These are phyloP conservation scores for Pavo muticus DNA, from an alignment of 2,113 vertebrate genomes.

Conservation along the genomic window DNA sequence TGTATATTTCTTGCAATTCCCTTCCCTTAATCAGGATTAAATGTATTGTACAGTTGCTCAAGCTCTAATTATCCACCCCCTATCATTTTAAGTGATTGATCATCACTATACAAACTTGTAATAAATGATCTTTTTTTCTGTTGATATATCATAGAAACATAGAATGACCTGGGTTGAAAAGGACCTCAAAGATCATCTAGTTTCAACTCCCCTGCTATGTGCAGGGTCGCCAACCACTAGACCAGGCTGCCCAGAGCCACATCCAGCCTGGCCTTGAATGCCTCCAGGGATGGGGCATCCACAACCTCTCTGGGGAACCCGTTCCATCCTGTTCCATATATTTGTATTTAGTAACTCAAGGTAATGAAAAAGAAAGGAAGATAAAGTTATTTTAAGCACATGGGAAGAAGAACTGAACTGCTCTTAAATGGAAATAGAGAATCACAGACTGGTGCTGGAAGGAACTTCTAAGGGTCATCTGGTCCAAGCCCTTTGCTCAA, in stretches of 20 bases:
- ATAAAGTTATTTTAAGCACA: not conserved
- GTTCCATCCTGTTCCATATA: too few relatives aligned
- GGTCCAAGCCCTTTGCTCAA: not conserved
- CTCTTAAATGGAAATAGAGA: not conserved
- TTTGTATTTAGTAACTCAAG: not conserved
- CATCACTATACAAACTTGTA: not conserved
- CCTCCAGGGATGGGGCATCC: too few relatives aligned
- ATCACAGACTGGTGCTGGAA: not conserved
- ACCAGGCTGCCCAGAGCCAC: too few relatives aligned
- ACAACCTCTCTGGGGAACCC: too few relatives aligned
- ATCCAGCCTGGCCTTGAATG: too few relatives aligned
- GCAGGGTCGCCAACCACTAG: too few relatives aligned
- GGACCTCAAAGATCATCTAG: too few relatives aligned
- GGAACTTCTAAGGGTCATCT: not conserved
- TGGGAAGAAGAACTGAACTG: not conserved
- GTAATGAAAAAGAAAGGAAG: not conserved
- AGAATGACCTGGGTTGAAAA: too few relatives aligned
- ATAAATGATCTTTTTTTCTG: not conserved
- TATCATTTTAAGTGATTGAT: not conserved
- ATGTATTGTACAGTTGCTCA: not conserved
- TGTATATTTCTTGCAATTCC: not conserved
- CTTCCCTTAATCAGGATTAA: not conserved
- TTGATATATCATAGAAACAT: too few relatives aligned
- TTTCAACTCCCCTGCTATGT: too few relatives aligned
- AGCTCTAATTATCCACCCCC: not conserved